Conservation (phyloP, 2,888 invertebrate species). For the Mesoligia furuncula region DNA sequence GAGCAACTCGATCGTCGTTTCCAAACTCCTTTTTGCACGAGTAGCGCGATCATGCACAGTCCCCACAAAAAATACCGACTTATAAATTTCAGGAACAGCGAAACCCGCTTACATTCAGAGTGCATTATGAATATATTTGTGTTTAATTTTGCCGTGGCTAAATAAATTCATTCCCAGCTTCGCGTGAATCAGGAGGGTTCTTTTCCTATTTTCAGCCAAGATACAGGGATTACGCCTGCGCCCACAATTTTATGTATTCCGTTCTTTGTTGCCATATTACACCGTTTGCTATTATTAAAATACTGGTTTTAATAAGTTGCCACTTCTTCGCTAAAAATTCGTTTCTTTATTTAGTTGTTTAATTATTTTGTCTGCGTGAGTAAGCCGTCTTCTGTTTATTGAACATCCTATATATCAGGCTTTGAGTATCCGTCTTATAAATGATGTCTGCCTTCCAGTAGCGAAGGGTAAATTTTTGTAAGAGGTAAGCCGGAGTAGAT, state of each 20-base stretch:
- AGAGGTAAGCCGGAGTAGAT: too few relatives aligned
- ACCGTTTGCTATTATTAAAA: slow-evolving; percentile 67
- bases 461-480: too few relatives aligned
- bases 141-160: slow-evolving; percentile 77
- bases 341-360: slow-evolving; percentile 13
- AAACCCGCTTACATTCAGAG: slow-evolving; percentile 41
- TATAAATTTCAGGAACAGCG: slow-evolving; percentile 35
- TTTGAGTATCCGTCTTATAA: background rate
- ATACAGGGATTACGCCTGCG: slow-evolving; percentile 75
- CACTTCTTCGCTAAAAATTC: slow-evolving; percentile 33
- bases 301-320: slow-evolving; percentile 61
- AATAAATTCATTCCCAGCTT: slow-evolving; percentile 80
- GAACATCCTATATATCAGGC: background rate
- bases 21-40: slow-evolving; percentile 6
- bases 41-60: slow-evolving; percentile 27
- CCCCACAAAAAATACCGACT: slow-evolving; percentile 16
- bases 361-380: background rate
- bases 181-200: slow-evolving; percentile 79
- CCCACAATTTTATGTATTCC: slow-evolving; percentile 76
- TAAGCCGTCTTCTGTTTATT: background rate
- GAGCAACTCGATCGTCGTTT: background rate
- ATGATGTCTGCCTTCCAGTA: background rate
- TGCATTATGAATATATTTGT: slow-evolving; percentile 75
- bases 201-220: slow-evolving; percentile 79
- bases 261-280: slow-evolving; percentile 71